Percentiles rank a stretch among this genome's conserved stretches.
Conservation (phyloP, 2,797 vertebrate species). For the Characodon lateralis region DNA sequence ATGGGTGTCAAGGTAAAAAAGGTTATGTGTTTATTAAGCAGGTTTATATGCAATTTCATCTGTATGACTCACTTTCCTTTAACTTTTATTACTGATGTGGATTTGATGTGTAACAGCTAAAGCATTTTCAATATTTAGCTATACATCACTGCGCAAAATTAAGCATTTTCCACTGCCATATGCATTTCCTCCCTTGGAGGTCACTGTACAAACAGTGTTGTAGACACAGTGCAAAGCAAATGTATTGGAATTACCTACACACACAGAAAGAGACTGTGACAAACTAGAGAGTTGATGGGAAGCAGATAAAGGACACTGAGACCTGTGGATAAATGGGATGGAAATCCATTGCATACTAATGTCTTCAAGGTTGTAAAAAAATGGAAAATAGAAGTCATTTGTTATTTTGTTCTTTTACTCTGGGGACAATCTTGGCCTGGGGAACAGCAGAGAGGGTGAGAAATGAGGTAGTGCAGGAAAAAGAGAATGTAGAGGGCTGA, state of each 20-base stretch:
- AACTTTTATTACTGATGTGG: slow-evolving; percentile 47
- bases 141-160: slow-evolving; percentile 30
- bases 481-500: slow-evolving; percentile 28
- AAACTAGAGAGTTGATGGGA: slow-evolving; percentile 2
- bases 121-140: slow-evolving; percentile 34
- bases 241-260: slow-evolving; percentile 21
- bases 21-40: slow-evolving; percentile 48
- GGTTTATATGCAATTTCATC: slow-evolving; percentile 55
- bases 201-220: slow-evolving; percentile 3
- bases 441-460: slow-evolving; percentile 29
- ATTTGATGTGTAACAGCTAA: slow-evolving; percentile 45
- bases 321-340: slow-evolving; percentile 37
- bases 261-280: slow-evolving; percentile 10
- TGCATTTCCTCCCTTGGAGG: slow-evolving; percentile 28
- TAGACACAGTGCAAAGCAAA: slow-evolving; percentile 11
- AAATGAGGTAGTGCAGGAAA: slow-evolving; percentile 34
- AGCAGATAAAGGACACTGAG: slow-evolving; percentile 23
- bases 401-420: slow-evolving; percentile 56
- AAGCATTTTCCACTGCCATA: slow-evolving; percentile 31
- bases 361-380: slow-evolving; percentile 35
- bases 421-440: slow-evolving; percentile 33
- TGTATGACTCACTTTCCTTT: slow-evolving; percentile 54
- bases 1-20: slow-evolving; percentile 48
- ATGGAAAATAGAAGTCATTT: slow-evolving; percentile 41
- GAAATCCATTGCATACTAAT: slow-evolving; percentile 46